Base-by-base conservation (phyloP, 1,140 invertebrate genomes). In the Brachionus paranguensis region DNA sequence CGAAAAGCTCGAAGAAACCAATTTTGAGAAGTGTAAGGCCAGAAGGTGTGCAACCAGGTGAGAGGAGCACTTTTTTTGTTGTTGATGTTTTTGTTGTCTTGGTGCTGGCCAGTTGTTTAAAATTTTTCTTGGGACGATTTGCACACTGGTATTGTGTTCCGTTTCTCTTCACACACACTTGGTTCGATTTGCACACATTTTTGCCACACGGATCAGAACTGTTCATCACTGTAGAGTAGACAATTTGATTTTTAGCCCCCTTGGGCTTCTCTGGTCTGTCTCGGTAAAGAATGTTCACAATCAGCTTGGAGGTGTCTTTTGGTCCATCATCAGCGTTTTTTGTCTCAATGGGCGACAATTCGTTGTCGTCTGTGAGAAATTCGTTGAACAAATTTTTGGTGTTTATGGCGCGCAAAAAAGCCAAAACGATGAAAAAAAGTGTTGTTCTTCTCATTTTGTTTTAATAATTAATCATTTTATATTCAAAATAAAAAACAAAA, bases 291-390 rank as follows among this genome's bases (percentile, higher is more conserved):
- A 81, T 64, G 17, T 68, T 81, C 0, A 81, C 78, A 33, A 81
- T 81, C 37, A 81, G 37, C 12, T 81, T 81, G 12, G 78, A 81
- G 8, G 8, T 41, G 53, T 68, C 33, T 64, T 41, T 74, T 20
- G 41, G 24, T 2, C 27, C 6, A 10, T 45, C 11, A 47, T 47
- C 14, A 10, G 53, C 6, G 1, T 60, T 60, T 50, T 76, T 76
- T 12, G 43, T 11, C 43, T 76, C 78, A 12, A 81, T 37, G 14
- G 43, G 53, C 20, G 37, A 27, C 20, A 81, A 29, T 27, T 81
- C 78, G 24, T 81, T 81, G 53, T 81, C 78, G 4, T 81, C 64
- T 8, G 78, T 81, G 37, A 81, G 27, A 64, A 81, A 53, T 17
- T 79, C 78, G 33, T 37, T 60, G 47, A 60, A 79, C 29, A 53